These are phyloP conservation scores for Heliothis virescens DNA, from an alignment of 1,140 invertebrate genomes.

Conservation along the genomic window DNA sequence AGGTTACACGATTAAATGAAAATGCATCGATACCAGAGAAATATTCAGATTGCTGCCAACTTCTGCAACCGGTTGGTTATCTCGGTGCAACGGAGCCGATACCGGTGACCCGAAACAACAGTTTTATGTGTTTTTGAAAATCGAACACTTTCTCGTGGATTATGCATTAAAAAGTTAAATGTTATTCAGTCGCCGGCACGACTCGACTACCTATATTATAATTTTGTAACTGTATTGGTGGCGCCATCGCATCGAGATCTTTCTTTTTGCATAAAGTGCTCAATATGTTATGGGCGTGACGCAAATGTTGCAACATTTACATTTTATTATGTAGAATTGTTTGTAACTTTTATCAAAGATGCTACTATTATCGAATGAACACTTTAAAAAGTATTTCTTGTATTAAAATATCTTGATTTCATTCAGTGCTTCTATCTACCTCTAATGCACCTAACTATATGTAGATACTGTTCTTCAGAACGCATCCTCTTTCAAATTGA, in stretches of 20 bases:
- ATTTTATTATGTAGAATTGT: background rate
- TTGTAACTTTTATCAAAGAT: background rate
- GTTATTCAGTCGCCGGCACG: conserved; percentile 17
- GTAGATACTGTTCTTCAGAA: too few relatives aligned
- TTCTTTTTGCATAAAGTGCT: conserved; percentile 13
- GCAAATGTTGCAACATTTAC: background rate
- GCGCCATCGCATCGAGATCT: conserved; percentile 18
- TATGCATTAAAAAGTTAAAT: conserved; percentile 34
- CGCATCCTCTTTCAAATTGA: too few relatives aligned
- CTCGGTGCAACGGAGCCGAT: background rate
- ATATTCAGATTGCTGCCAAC: background rate
- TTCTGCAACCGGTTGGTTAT: background rate
- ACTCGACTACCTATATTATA: background rate
- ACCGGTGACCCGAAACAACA: background rate
- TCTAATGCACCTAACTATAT: too few relatives aligned
- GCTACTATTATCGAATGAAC: too few relatives aligned
- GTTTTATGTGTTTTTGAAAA: background rate
- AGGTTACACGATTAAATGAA: conserved; percentile 16
- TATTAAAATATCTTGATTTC: too few relatives aligned
- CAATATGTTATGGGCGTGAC: background rate
- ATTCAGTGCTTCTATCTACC: too few relatives aligned
- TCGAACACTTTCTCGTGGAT: conserved; percentile 21
- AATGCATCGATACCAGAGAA: background rate
- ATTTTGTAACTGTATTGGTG: background rate
- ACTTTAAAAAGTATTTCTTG: too few relatives aligned